Percentiles rank a stretch among this genome's conserved stretches.
Conservation (phyloP, 2,888 invertebrate species). For the Gasteruption jaculator region DNA sequence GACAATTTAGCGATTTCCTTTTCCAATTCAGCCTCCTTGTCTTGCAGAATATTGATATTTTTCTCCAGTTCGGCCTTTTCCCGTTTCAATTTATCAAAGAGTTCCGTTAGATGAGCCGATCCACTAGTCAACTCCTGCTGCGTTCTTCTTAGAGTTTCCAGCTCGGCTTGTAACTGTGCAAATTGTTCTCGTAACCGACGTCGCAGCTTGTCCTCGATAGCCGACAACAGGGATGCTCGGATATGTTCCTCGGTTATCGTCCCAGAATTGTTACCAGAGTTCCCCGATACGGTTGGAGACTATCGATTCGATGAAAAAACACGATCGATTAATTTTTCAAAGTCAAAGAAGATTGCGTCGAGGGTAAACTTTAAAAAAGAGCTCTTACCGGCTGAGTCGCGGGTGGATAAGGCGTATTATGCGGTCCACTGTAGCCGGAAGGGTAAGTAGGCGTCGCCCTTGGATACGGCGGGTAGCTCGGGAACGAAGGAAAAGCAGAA, state of each 20-base stretch:
- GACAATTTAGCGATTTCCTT: constrained; percentile 73
- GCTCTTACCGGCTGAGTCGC: constrained; percentile 38
- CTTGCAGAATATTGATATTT: constrained; percentile 76
- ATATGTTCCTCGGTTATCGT: constrained; percentile 96
- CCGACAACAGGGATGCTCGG: constrained; percentile 86
- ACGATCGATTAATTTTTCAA: neutral
- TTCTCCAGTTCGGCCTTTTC: constrained; percentile 80
- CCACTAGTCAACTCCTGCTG: constrained; percentile 84
- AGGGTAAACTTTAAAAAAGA: too few species aligned
- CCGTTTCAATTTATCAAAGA: constrained; percentile 70
- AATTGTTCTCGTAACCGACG: constrained; percentile 84
- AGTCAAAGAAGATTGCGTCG: neutral
- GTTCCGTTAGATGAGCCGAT: constrained; percentile 74
- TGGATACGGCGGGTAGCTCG: constrained; percentile 53
- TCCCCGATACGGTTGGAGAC: constrained; percentile 40
- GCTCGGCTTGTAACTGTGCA: constrained; percentile 86
- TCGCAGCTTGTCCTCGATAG: constrained; percentile 90
- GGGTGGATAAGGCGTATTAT: constrained; percentile 40
- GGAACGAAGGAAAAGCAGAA: constrained; percentile 36
- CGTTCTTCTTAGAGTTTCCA: constrained; percentile 82
- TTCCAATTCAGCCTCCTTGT: constrained; percentile 83
- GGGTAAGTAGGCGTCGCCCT: constrained; percentile 36
- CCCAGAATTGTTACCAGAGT: constrained; percentile 59
- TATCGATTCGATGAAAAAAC: constrained; percentile 15
- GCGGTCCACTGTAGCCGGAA: constrained; percentile 51